Evolutionary conservation across 2,888 invertebrate species (phyloP).

Genomic region (Eilema sororculum): DNA sequence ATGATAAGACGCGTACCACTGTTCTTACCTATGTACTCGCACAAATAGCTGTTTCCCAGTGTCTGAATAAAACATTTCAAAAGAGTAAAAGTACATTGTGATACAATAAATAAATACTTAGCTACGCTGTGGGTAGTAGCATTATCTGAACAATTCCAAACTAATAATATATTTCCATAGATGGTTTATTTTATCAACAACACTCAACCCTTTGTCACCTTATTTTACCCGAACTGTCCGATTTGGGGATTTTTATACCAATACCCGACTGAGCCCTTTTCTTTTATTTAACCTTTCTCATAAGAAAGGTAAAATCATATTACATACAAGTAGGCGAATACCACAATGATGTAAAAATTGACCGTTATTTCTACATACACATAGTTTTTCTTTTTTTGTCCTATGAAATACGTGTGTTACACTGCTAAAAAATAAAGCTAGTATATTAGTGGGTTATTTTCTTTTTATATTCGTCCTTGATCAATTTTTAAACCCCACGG

Average conservation of each 20-base stretch:
- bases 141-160: neutral
- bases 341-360: neutral
- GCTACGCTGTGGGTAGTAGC: neutral
- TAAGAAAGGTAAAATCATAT: slow-evolving; percentile 1
- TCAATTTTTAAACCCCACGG: slow-evolving; percentile 39
- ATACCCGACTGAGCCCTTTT: slow-evolving; percentile 1
- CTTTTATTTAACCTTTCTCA: neutral
- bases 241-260: neutral
- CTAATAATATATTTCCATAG: slow-evolving; percentile 31
- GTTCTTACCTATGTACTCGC: neutral
- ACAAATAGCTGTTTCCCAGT: neutral
- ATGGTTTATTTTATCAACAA: slow-evolving; percentile 26
- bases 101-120: neutral
- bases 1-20: neutral
- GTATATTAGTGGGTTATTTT: slow-evolving; percentile 9
- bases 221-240: slow-evolving; percentile 8
- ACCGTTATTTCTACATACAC: neutral
- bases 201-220: slow-evolving; percentile 3
- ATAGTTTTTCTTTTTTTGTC: neutral
- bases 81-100: neutral
- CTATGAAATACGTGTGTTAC: slow-evolving; percentile 9
- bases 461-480: slow-evolving; percentile 39
- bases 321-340: neutral
- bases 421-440: slow-evolving; percentile 4
- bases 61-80: neutral